Percentiles rank a stretch among this genome's conserved stretches.
Evolutionary conservation across 2,113 vertebrate species (phyloP).

Genomic region (Numenius arquata): DNA sequence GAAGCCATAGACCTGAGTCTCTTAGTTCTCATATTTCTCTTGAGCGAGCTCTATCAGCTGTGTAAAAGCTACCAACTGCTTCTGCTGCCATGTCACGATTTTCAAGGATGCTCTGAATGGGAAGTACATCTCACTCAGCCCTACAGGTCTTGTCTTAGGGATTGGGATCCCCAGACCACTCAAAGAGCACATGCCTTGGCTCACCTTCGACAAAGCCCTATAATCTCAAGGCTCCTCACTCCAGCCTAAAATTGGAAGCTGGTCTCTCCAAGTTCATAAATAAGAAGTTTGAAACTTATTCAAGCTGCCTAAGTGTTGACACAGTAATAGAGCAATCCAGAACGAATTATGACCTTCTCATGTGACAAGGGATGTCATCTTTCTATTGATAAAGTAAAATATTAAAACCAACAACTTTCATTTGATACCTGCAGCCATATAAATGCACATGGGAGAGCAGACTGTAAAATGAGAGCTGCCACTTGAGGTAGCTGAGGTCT

Average conservation of each 20-base stretch:
- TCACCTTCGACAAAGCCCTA: not conserved
- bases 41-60: not conserved
- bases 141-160: not conserved
- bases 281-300: not conserved
- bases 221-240: not conserved
- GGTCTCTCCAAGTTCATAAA: not conserved
- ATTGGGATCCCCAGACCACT: rapidly evolving
- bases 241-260: not conserved
- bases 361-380: not conserved
- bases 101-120: not conserved
- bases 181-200: not conserved
- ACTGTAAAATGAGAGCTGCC: conserved; percentile 1
- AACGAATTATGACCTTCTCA: not conserved
- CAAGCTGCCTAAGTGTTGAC: not conserved
- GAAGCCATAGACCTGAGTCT: not conserved
- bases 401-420: not conserved
- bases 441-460: not conserved
- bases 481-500: not conserved
- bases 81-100: not conserved
- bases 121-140: not conserved
- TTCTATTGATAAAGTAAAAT: conserved; percentile 43
- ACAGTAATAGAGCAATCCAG: not conserved
- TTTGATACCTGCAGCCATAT: not conserved
- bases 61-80: not conserved
- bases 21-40: not conserved